Base-by-base conservation (phyloP, 1,140 invertebrate species). In the Tetramorium parvispinum region DNA sequence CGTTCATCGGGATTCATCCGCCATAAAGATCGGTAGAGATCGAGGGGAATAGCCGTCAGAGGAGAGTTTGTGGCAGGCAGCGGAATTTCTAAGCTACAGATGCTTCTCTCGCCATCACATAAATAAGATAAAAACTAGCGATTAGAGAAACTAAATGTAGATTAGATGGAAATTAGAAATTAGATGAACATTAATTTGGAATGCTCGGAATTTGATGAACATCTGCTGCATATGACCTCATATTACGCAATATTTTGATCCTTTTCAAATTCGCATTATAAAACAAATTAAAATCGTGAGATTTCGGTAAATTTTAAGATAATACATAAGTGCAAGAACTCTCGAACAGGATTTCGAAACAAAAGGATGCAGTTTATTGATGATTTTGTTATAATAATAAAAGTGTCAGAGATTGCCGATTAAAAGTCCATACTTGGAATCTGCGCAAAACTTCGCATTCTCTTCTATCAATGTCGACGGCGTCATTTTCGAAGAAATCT, bases 401-500 rank as follows among this genome's bases (percentile, higher is more conserved):
- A 43, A 59, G 49, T 57, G 32, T 55, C 21, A 55, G n/a, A 59
- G 8, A 43, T 59, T 24, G 27, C 43, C 57, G 8, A 78, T 63
- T 32, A 24, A 40, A 57, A 76, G 21, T 43, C 18, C 18, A 40
- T 59, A 61, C 55, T 46, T n/a, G 21, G 18, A 40, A 51, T 66
- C 11, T n/a, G 16, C 46, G 11, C 10, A 6, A 49, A 78, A 51
- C 27, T 32, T 0, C 11, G 18, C 59, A 51, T 65, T 51, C 43
- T 65, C 46, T 21, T 79, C 18, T 18, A 49, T 37, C 77, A 68
- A 40, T 53, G 51, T 53, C 51, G 51, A 16, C 18, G 6, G 77
- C 61, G 46, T 79, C 61, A 79, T 79, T 79, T 78, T 78, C 75
- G 43, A 61, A 40, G 75, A 78, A 77, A 16, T n/a, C 63, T 78